A percentile compares a stretch with the other conserved stretches of the same genome.
Conservation (phyloP, 2,113 vertebrate species). For the Pampusana beccarii region DNA sequence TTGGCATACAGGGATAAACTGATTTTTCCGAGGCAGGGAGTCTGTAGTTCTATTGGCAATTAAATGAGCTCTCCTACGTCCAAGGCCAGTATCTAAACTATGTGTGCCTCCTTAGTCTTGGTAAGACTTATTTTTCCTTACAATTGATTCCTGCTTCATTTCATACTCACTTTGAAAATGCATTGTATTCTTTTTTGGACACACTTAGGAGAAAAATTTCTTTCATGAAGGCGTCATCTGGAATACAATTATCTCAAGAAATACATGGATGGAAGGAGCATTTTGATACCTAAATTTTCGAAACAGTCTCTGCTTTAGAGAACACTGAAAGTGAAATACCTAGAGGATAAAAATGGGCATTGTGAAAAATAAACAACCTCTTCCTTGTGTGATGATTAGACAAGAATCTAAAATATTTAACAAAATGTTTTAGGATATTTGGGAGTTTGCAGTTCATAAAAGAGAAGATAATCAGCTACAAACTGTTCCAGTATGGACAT, state of each 20-base stretch:
- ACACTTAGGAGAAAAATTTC: background rate
- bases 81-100: background rate
- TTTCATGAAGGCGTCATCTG: background rate
- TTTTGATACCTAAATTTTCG: background rate
- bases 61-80: background rate
- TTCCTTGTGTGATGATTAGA: background rate
- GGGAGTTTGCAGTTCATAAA: background rate
- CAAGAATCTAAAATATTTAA: background rate
- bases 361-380: background rate
- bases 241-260: background rate
- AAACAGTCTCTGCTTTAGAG: background rate
- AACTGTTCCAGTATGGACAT: background rate
- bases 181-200: fast-evolving
- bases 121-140: background rate
- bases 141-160: background rate
- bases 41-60: background rate
- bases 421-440: background rate
- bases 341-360: background rate
- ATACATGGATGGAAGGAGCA: fast-evolving
- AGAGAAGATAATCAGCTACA: background rate
- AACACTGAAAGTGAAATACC: background rate
- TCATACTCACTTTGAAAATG: background rate
- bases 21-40: background rate
- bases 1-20: background rate
- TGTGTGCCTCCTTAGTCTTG: background rate